phyloP scores from a whole-genome alignment of 2,797 vertebrate species.

The Eospalax fontanierii region DNA sequence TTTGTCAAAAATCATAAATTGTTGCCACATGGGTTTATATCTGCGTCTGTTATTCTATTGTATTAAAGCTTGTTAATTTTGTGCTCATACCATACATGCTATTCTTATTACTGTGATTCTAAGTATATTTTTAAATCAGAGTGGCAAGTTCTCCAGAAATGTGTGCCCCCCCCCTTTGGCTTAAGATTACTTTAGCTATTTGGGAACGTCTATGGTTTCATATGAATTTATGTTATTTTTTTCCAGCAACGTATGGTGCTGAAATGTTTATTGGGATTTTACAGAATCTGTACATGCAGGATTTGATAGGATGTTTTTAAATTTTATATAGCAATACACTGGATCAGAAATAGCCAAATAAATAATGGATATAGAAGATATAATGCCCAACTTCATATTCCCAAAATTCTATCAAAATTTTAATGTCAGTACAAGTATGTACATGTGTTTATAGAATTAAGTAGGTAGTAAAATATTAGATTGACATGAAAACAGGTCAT shows the following conservation, averaged over 20 bases:
- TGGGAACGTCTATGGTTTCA: background rate
- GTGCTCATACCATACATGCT: background rate
- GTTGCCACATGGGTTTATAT: background rate
- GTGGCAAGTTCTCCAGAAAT: background rate
- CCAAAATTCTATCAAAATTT: background rate
- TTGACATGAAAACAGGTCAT: too few species aligned
- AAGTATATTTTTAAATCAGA: background rate
- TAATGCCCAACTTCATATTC: background rate
- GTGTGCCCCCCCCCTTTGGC: too few species aligned
- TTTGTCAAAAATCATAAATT: too few species aligned
- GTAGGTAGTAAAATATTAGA: background rate
- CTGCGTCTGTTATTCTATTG: background rate
- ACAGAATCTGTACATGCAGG: background rate
- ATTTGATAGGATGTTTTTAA: background rate
- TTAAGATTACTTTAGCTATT: background rate
- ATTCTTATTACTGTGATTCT: background rate
- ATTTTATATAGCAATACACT: background rate
- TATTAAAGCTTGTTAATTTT: background rate
- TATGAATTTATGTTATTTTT: too few species aligned
- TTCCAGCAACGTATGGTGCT: background rate
- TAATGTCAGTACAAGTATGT: too few species aligned
- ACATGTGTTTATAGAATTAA: background rate
- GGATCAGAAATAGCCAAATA: background rate
- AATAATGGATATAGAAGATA: background rate
- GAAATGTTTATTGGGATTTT: background rate